Evolutionary conservation across 1,140 invertebrate genomes (phyloP).

Genomic region (Trypoxylus dichotomus): DNA sequence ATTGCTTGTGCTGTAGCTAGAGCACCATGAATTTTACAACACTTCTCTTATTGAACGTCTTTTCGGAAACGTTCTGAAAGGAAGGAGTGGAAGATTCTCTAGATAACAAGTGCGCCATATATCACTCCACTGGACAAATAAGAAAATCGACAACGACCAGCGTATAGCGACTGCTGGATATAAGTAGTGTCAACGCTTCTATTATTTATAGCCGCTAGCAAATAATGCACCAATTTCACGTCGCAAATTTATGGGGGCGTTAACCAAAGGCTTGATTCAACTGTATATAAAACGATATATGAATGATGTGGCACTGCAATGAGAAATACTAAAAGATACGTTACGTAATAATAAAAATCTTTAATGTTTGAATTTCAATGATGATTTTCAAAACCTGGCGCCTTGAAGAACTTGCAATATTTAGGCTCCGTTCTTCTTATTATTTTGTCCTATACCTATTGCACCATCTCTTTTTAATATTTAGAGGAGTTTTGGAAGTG

Average conservation of each 20-base stretch:
- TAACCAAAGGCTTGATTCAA: background rate
- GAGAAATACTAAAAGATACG: background rate
- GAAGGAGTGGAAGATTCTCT: background rate
- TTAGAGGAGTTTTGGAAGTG: no score
- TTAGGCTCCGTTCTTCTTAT: no score
- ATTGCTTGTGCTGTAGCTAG: background rate
- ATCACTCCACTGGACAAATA: background rate
- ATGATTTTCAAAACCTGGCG: no score
- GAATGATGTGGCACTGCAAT: background rate
- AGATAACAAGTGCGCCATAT: background rate
- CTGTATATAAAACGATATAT: background rate
- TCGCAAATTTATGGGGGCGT: background rate
- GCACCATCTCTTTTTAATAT: no score
- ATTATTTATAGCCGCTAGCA: background rate
- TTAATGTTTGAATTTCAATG: no score
- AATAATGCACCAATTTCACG: constrained; percentile 3
- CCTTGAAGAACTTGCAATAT: no score
- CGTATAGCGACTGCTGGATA: background rate
- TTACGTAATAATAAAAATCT: no score
- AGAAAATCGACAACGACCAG: background rate
- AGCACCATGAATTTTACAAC: background rate
- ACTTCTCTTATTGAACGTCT: background rate
- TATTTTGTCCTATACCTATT: no score
- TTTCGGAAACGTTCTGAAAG: background rate
- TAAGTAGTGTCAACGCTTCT: constrained; percentile 2